Percentiles rank a stretch among this genome's conserved stretches.
Conservation (phyloP, 2,888 invertebrate genomes). For the Machimus atricapillus region DNA sequence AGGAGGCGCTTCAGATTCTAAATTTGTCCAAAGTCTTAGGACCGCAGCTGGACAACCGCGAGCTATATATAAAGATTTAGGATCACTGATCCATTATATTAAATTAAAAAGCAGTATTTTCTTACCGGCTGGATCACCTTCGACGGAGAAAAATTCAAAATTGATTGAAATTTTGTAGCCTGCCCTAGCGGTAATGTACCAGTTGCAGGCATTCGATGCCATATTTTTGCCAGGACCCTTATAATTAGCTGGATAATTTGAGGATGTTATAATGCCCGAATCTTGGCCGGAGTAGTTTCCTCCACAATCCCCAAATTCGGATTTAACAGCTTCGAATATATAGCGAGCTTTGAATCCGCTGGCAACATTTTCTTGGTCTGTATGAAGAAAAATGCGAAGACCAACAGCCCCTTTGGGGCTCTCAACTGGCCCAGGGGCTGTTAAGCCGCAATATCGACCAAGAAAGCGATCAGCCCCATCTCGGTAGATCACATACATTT, state of each 20-base stretch:
- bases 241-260: slow-evolving; percentile 90
- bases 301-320: slow-evolving; percentile 92
- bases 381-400: slow-evolving; percentile 86
- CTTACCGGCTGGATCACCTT: slow-evolving; percentile 86
- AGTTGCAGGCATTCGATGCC: slow-evolving; percentile 92
- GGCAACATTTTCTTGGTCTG: slow-evolving; percentile 85
- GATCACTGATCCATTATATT: not conserved
- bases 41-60: slow-evolving; percentile 93
- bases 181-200: slow-evolving; percentile 90
- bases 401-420: slow-evolving; percentile 88
- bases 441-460: slow-evolving; percentile 89
- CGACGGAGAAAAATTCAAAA: slow-evolving; percentile 90
- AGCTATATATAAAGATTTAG: slow-evolving; percentile 63
- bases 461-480: slow-evolving; percentile 83
- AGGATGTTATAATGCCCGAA: slow-evolving; percentile 85
- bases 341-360: slow-evolving; percentile 97
- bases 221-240: slow-evolving; percentile 79
- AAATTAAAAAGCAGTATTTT: not conserved
- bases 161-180: slow-evolving; percentile 88
- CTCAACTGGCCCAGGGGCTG: slow-evolving; percentile 94
- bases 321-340: slow-evolving; percentile 87
- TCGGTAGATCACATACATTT: slow-evolving; percentile 88
- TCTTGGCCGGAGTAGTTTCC: slow-evolving; percentile 86
- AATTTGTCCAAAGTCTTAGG: slow-evolving; percentile 81
- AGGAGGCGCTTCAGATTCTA: slow-evolving; percentile 78